phyloP scores from a whole-genome alignment of 2,888 invertebrate genomes.

The Zele albiditarsus region DNA sequence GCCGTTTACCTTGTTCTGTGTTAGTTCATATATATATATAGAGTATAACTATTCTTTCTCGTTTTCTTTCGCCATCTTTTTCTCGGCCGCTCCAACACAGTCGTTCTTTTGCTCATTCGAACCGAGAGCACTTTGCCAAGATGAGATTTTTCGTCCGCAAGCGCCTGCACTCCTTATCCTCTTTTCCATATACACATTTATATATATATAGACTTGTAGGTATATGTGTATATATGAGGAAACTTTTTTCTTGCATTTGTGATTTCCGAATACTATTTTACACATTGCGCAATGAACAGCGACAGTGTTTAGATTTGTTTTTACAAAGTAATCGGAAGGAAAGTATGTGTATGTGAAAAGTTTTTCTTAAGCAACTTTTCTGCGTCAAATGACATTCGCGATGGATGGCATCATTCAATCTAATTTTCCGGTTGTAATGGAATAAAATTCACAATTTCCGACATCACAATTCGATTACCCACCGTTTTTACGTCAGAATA shows the following conservation, averaged over 20 bases:
- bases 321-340: neutral
- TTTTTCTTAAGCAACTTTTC: neutral
- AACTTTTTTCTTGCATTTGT: slow-evolving; percentile 19
- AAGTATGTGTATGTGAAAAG: no score
- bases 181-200: slow-evolving; percentile 20
- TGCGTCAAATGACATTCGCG: no score
- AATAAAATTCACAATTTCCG: no score
- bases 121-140: slow-evolving; percentile 51
- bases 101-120: slow-evolving; percentile 43
- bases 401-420: no score
- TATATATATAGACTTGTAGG: neutral
- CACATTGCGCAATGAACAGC: slow-evolving; percentile 34
- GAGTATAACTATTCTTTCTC: neutral
- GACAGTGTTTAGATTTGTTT: slow-evolving; percentile 28
- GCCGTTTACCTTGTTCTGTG: slow-evolving; percentile 24
- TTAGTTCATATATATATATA: slow-evolving; percentile 21
- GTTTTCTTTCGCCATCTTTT: slow-evolving; percentile 37
- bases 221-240: neutral
- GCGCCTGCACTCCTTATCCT: slow-evolving; percentile 22
- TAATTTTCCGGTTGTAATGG: no score
- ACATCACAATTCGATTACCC: no score
- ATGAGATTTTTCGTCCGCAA: slow-evolving; percentile 53
- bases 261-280: slow-evolving; percentile 8
- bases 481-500: no score
- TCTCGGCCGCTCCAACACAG: slow-evolving; percentile 34